Conservation (phyloP, 2,888 invertebrate genomes). For the Lepidocyrtoides sp. region DNA sequence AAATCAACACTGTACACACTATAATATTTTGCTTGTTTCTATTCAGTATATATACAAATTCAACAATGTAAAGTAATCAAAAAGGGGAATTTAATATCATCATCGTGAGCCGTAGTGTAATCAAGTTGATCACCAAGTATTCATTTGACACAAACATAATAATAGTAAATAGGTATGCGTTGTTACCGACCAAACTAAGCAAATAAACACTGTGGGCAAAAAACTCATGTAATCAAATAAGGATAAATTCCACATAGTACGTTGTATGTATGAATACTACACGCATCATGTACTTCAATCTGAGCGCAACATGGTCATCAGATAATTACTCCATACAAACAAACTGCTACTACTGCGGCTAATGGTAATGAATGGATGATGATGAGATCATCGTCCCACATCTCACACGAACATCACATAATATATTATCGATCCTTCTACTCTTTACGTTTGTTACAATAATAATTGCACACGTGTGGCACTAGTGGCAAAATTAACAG, state of each 20-base stretch:
- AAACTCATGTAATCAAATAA: conserved; percentile 24
- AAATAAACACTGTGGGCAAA: not conserved
- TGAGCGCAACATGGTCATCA: conserved; percentile 34
- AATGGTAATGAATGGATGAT: conserved; percentile 9
- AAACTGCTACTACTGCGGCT: not conserved
- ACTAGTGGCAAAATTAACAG: conserved; percentile 10
- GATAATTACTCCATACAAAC: conserved; percentile 33
- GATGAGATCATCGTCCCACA: conserved; percentile 36
- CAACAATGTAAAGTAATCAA: too few species aligned
- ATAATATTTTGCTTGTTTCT: too few species aligned
- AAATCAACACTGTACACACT: not conserved
- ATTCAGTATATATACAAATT: too few species aligned
- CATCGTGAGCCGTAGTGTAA: conserved; percentile 21
- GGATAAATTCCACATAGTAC: not conserved
- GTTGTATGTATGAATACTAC: not conserved
- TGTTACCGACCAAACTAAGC: too few species aligned
- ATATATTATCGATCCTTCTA: not conserved
- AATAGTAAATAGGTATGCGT: too few species aligned
- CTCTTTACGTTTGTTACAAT: too few species aligned
- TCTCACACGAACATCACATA: not conserved
- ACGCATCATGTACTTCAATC: conserved; percentile 42
- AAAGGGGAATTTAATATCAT: too few species aligned
- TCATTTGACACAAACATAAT: conserved; percentile 24
- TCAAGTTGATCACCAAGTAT: conserved; percentile 42
- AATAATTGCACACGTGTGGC: conserved; percentile 32